Evolutionary conservation across 2,113 vertebrate genomes (phyloP).

Genomic region (Mellivora capensis): DNA sequence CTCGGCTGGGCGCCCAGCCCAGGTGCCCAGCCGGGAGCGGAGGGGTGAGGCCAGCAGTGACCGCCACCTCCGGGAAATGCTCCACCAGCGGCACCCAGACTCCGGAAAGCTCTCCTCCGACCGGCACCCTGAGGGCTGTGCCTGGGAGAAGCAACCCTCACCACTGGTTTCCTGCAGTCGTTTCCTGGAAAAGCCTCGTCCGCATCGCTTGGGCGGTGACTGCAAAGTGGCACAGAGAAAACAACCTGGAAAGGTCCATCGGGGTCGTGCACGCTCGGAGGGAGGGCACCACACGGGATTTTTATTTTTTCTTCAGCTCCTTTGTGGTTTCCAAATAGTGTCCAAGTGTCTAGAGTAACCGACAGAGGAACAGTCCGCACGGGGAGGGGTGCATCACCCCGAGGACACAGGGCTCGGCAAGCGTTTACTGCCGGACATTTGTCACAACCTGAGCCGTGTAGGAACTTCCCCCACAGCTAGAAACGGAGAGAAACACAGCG

Average conservation of each 20-base stretch:
- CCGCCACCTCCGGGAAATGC: background rate
- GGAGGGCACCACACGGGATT: rapidly evolving
- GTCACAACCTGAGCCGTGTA: background rate
- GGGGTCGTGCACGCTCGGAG: background rate
- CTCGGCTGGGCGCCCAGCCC: background rate
- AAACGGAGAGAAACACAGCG: background rate
- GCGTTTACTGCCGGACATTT: background rate
- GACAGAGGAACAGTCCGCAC: background rate
- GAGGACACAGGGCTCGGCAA: background rate
- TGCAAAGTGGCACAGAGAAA: background rate
- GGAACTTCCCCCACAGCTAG: background rate
- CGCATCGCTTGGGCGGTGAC: rapidly evolving
- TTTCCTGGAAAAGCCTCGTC: background rate
- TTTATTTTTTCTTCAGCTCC: background rate
- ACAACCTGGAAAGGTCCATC: background rate
- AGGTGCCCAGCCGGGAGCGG: rapidly evolving
- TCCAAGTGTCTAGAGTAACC: background rate
- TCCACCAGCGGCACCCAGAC: no score
- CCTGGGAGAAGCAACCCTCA: background rate
- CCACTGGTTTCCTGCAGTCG: no score
- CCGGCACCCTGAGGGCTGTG: rapidly evolving
- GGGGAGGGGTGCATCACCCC: background rate
- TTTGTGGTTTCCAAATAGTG: background rate
- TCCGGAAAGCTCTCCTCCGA: background rate
- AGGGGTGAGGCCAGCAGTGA: background rate